Conservation (phyloP, 2,113 vertebrate species). For the Plecturocebus donacophilus region DNA sequence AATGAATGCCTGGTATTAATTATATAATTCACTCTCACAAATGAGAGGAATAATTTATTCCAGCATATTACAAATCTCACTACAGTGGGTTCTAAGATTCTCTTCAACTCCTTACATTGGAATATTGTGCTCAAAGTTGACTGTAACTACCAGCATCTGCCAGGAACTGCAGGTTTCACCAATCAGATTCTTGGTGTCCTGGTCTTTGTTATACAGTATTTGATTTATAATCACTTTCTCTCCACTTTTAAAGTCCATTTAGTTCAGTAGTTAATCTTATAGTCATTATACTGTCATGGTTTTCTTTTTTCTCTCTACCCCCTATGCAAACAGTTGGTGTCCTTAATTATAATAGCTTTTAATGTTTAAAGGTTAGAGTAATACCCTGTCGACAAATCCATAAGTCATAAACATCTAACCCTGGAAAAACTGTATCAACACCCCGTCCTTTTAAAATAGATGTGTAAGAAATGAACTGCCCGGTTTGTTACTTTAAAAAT, state of each 20-base stretch:
- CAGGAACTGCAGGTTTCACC: neutral
- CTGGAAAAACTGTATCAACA: neutral
- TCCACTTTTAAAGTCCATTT: neutral
- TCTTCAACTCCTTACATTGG: neutral
- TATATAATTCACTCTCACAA: neutral
- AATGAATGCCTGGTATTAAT: neutral
- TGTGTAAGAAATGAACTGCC: neutral
- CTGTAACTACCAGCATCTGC: neutral
- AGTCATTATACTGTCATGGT: neutral
- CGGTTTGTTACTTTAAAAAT: constrained; percentile 2
- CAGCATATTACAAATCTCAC: neutral
- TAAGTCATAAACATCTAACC: neutral
- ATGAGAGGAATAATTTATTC: neutral
- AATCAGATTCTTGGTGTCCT: neutral
- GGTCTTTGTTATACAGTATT: neutral
- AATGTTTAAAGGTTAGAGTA: neutral
- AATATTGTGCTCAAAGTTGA: neutral
- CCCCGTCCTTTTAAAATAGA: neutral
- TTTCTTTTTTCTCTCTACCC: neutral
- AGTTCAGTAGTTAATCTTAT: neutral
- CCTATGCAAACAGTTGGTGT: neutral
- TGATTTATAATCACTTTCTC: neutral
- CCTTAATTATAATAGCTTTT: neutral
- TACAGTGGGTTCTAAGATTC: neutral
- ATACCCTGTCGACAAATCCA: neutral